These are phyloP conservation scores for Phaedon cochleariae DNA, from an alignment of 2,888 invertebrate genomes.

Conservation along the genomic window DNA sequence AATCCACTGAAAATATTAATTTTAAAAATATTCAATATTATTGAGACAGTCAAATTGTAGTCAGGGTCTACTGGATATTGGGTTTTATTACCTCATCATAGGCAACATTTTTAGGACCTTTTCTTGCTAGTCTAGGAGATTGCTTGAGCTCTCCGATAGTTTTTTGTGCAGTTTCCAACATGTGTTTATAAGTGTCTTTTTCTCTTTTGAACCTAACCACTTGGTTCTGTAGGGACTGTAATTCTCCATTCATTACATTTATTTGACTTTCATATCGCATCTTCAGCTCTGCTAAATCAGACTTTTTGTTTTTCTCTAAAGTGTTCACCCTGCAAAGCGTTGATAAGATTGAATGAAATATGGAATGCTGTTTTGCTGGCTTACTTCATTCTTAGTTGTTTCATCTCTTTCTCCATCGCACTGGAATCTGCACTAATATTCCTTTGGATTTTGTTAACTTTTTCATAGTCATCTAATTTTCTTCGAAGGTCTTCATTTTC, in stretches of 20 bases:
- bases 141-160: conserved; percentile 80
- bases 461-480: conserved; percentile 86
- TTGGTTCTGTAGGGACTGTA: conserved; percentile 82
- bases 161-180: conserved; percentile 88
- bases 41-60: too few relatives aligned
- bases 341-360: background rate
- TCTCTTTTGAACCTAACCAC: conserved; percentile 85
- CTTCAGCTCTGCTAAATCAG: conserved; percentile 82
- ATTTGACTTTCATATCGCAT: conserved; percentile 87
- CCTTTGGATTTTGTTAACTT: conserved; percentile 83
- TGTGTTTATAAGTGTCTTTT: conserved; percentile 88
- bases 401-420: conserved; percentile 79
- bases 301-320: conserved; percentile 77
- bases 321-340: conserved; percentile 59
- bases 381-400: conserved; percentile 71
- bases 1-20: too few relatives aligned
- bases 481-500: conserved; percentile 82
- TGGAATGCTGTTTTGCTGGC: conserved; percentile 22
- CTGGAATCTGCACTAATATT: conserved; percentile 80
- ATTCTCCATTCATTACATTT: conserved; percentile 81
- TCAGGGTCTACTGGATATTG: background rate
- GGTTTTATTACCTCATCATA: conserved; percentile 72
- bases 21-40: background rate
- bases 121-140: conserved; percentile 63
- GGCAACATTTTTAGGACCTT: conserved; percentile 72